These are phyloP conservation scores for Hyposoter didymator DNA, from an alignment of 2,888 invertebrate species.

Conservation along the genomic window DNA sequence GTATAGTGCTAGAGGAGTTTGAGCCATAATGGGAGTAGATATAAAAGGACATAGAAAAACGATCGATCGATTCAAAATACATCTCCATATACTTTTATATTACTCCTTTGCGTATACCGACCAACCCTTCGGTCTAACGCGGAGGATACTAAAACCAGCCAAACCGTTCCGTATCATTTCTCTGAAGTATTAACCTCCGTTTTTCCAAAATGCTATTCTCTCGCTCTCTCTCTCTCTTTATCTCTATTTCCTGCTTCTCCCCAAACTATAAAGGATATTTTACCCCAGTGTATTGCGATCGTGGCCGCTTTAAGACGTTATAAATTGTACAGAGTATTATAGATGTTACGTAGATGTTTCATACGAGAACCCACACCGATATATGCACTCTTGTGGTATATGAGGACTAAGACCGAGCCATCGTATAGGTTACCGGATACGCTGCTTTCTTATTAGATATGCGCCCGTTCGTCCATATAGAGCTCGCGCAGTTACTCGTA, in stretches of 20 bases:
- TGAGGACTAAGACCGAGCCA: not conserved
- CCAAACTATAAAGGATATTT: conserved; percentile 40
- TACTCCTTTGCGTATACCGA: conserved; percentile 37
- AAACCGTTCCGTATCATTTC: conserved; percentile 46
- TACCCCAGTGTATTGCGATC: conserved; percentile 24
- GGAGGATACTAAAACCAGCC: conserved; percentile 12
- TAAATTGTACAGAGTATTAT: conserved; percentile 37
- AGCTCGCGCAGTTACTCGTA: conserved; percentile 39
- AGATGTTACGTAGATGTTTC: conserved; percentile 4
- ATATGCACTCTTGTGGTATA: not conserved
- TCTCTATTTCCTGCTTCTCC: conserved; percentile 15
- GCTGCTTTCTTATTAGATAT: conserved; percentile 32
- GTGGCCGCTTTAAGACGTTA: conserved; percentile 35
- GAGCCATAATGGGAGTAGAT: conserved; percentile 4
- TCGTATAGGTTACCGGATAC: conserved; percentile 2
- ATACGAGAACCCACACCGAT: not conserved
- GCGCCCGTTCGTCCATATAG: conserved; percentile 31
- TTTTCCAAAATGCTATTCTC: conserved; percentile 13
- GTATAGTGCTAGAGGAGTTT: not conserved
- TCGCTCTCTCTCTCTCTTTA: not conserved
- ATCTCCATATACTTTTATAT: conserved; percentile 16
- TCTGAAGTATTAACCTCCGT: conserved; percentile 43
- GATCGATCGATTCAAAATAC: conserved; percentile 52
- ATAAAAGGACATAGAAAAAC: conserved; percentile 5
- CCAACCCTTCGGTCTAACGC: not conserved